A percentile compares a stretch with the other conserved stretches of the same genome.
Evolutionary conservation across 2,113 vertebrate species (phyloP).

Genomic region (Steatornis caripensis): DNA sequence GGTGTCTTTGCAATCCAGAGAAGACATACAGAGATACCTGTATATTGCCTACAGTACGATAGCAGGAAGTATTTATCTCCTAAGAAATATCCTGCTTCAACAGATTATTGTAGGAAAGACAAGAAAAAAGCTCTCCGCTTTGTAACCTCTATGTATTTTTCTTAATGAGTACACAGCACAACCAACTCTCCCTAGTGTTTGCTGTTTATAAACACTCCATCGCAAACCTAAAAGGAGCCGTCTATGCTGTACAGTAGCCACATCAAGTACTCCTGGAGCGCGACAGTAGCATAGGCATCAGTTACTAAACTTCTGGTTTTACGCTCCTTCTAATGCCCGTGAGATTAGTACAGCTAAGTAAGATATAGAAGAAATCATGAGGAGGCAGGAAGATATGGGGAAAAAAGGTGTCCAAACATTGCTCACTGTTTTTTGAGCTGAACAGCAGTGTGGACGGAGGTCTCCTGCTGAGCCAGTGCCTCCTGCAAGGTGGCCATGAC

Average conservation of each 20-base stretch:
- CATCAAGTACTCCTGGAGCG: neutral
- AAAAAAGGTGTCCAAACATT: neutral
- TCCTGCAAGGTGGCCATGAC: conserved; percentile 83
- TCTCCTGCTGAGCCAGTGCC: conserved; percentile 84
- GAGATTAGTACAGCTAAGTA: neutral
- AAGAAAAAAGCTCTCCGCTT: neutral
- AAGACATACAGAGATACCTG: neutral
- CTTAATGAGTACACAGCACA: neutral
- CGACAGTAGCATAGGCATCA: neutral
- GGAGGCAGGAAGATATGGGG: neutral
- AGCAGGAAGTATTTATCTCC: neutral
- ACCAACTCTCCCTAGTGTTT: neutral
- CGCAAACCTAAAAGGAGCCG: neutral
- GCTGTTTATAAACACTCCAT: neutral
- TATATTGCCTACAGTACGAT: rapidly evolving
- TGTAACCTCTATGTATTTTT: neutral
- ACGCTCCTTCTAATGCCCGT: neutral
- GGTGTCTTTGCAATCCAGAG: neutral
- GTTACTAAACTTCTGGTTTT: neutral
- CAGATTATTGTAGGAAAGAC: neutral
- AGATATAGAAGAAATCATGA: neutral
- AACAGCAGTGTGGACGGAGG: conserved; percentile 67
- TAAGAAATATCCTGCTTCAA: neutral
- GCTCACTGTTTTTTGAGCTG: conserved; percentile 87
- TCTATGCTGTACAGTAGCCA: neutral